Percentiles rank a stretch among this genome's conserved stretches.
phyloP scores from a whole-genome alignment of 2,797 vertebrate genomes.

The Pteropus rufus region DNA sequence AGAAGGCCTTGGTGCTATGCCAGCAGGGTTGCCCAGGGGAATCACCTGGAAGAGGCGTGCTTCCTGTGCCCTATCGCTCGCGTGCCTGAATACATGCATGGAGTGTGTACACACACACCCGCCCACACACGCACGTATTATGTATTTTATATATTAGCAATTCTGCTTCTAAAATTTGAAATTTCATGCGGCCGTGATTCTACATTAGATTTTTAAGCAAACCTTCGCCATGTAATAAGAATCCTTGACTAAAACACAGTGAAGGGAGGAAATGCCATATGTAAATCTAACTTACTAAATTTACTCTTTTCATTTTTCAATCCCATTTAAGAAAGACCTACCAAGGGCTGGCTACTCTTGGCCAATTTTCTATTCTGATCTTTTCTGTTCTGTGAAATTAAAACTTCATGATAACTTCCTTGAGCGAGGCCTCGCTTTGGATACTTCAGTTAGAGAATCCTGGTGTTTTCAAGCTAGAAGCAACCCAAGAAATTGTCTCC shows the following conservation, averaged over 20 bases:
- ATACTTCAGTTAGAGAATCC: background rate
- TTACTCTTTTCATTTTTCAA: background rate
- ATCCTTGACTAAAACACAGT: background rate
- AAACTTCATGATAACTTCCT: background rate
- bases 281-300: background rate
- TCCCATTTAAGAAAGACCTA: background rate
- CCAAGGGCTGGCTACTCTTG: background rate
- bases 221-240: background rate
- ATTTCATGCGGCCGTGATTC: background rate
- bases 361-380: background rate
- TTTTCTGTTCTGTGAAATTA: background rate
- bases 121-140: rapidly evolving
- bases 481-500: background rate
- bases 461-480: background rate
- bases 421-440: background rate
- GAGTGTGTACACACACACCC: rapidly evolving
- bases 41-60: background rate
- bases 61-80: background rate
- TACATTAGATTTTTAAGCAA: slow-evolving; percentile 19
- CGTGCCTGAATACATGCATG: background rate
- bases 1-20: background rate
- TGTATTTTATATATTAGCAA: background rate
- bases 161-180: background rate
- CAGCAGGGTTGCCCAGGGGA: background rate
- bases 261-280: background rate